A percentile compares a stretch with the other conserved stretches of the same genome.
These are phyloP conservation scores for Fregata magnificens DNA, from an alignment of 2,113 vertebrate species.

Conservation along the genomic window DNA sequence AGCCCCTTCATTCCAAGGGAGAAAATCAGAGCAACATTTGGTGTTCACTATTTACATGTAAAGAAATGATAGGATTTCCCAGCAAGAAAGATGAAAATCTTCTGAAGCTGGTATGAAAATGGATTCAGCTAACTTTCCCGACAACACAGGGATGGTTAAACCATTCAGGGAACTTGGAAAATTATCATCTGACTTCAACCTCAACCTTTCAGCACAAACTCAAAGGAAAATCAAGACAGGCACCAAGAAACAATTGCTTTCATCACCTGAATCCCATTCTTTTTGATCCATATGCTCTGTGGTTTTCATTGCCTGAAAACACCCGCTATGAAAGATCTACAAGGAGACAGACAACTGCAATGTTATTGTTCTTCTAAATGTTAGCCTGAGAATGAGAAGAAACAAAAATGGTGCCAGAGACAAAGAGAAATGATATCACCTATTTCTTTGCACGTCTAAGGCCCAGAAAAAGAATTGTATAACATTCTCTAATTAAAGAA, in stretches of 20 bases:
- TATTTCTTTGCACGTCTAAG: background rate
- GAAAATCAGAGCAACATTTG: background rate
- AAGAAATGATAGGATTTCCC: background rate
- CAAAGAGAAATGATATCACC: background rate
- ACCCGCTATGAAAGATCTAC: slow-evolving; percentile 4
- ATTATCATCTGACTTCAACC: slow-evolving; percentile 24
- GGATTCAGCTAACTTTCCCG: background rate
- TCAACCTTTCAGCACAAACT: slow-evolving; percentile 38
- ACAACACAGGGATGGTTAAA: background rate
- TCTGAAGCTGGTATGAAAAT: background rate
- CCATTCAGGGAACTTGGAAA: background rate
- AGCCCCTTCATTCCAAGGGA: background rate
- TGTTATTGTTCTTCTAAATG: background rate
- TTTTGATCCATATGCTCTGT: slow-evolving; percentile 42
- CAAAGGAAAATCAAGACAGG: slow-evolving; percentile 43
- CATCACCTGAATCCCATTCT: slow-evolving; percentile 43
- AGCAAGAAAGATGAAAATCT: background rate
- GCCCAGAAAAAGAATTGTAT: background rate
- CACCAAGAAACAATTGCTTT: slow-evolving; percentile 36
- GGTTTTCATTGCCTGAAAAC: slow-evolving; percentile 44
- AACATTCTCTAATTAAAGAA: background rate
- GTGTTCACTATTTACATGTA: background rate
- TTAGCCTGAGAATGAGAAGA: background rate
- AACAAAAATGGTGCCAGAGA: background rate
- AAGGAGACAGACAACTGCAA: slow-evolving; percentile 5